Percentiles rank a stretch among this genome's conserved stretches.
These are phyloP conservation scores for Cyanoliseus patagonus DNA, from an alignment of 2,113 vertebrate genomes.

Conservation along the genomic window DNA sequence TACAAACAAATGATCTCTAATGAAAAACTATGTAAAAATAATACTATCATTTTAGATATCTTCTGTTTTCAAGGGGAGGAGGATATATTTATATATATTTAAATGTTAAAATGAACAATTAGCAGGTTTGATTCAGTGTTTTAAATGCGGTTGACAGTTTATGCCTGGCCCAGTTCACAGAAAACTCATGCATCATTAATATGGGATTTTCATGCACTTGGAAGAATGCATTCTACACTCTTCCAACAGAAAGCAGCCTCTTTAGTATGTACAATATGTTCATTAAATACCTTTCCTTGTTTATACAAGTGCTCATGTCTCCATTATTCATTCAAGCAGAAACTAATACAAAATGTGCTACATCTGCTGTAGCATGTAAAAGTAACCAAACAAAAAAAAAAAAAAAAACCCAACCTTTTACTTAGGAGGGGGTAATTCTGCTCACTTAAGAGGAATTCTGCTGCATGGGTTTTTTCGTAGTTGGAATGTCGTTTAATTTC, in stretches of 20 bases:
- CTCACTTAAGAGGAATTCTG: background rate
- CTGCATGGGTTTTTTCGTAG: background rate
- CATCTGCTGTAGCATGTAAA: background rate
- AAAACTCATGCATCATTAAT: constrained; percentile 49
- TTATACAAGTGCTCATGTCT: constrained; percentile 59
- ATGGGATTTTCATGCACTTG: constrained; percentile 43
- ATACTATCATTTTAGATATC: background rate
- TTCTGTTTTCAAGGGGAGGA: background rate
- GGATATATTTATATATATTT: background rate
- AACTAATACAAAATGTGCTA: constrained; percentile 27
- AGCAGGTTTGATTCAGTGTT: background rate
- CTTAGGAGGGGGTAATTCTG: background rate
- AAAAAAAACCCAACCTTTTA: background rate
- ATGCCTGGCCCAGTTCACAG: constrained; percentile 26
- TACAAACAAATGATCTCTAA: constrained; percentile 13
- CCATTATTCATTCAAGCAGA: constrained; percentile 59
- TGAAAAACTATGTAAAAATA: constrained; percentile 4
- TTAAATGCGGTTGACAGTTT: constrained; percentile 31
- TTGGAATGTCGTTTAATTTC: constrained; percentile 30
- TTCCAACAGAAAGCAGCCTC: constrained; percentile 35
- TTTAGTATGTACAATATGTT: constrained; percentile 55
- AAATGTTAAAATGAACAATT: background rate
- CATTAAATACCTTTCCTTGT: constrained; percentile 63
- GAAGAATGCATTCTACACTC: constrained; percentile 6
- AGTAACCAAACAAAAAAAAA: background rate